Conservation (phyloP, 2,113 vertebrate species). For the Falco punctatus region DNA sequence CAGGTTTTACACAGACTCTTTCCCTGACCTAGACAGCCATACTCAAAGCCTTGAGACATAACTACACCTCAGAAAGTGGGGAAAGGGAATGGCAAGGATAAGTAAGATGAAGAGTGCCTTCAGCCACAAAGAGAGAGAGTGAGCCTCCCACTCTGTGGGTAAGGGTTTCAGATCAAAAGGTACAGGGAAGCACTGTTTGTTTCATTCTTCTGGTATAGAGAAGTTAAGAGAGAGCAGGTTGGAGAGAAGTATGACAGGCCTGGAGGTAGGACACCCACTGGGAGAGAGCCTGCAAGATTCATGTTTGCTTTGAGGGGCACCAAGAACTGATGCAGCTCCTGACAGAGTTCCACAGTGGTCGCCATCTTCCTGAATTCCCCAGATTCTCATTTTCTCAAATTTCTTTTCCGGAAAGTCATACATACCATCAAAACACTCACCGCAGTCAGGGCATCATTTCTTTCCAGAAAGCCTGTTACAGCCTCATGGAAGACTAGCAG, state of each 20-base stretch:
- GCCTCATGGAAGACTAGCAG: neutral
- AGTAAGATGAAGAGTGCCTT: neutral
- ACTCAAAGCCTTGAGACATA: neutral
- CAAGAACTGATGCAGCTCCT: neutral
- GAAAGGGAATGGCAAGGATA: neutral
- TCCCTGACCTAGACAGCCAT: neutral
- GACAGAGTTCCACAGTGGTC: neutral
- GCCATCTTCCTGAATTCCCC: neutral
- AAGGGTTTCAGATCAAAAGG: neutral
- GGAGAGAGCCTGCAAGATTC: neutral
- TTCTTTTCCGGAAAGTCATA: neutral
- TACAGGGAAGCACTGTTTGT: neutral
- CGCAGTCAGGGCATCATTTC: neutral
- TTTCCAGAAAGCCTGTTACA: neutral
- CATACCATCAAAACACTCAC: neutral
- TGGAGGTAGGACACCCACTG: neutral
- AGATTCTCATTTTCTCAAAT: neutral
- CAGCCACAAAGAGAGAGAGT: neutral
- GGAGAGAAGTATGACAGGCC: rapidly evolving
- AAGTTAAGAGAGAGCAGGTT: neutral
- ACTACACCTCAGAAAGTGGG: neutral
- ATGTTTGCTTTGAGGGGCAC: neutral
- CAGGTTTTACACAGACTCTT: neutral
- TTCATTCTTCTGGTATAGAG: neutral
- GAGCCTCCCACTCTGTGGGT: neutral